phyloP scores from a whole-genome alignment of 2,888 invertebrate species.

The Noctua comes region DNA sequence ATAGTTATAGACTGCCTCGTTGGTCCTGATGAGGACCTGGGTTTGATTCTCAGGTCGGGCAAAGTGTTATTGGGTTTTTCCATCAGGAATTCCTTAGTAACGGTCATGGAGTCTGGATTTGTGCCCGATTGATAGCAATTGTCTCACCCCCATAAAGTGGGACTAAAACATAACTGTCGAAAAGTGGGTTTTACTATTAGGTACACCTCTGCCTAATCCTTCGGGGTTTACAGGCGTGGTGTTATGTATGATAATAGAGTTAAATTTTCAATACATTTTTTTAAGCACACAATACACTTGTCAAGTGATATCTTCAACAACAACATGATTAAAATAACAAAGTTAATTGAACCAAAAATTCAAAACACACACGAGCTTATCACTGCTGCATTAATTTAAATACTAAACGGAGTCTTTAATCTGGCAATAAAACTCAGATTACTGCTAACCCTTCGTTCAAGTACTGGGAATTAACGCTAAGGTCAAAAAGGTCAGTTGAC shows the following conservation, averaged over 20 bases:
- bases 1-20: too few relatives aligned
- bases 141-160: too few relatives aligned
- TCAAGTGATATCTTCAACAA: slow-evolving; percentile 5
- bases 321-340: slow-evolving; percentile 24
- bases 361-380: slow-evolving; percentile 47
- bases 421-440: slow-evolving; percentile 57
- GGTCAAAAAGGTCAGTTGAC: slow-evolving; percentile 62
- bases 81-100: too few relatives aligned
- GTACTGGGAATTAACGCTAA: slow-evolving; percentile 60
- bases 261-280: background rate
- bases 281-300: background rate
- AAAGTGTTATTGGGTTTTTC: too few relatives aligned
- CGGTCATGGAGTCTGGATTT: too few relatives aligned
- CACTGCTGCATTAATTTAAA: slow-evolving; percentile 47
- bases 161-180: too few relatives aligned
- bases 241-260: background rate
- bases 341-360: slow-evolving; percentile 32
- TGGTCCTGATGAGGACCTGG: too few relatives aligned
- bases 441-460: slow-evolving; percentile 51
- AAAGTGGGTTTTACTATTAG: background rate
- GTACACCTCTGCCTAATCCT: background rate
- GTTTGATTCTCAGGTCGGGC: too few relatives aligned
- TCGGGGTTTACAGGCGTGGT: background rate
- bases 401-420: slow-evolving; percentile 48
- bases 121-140: too few relatives aligned